These are phyloP conservation scores for Xestia sexstrigata DNA, from an alignment of 2,888 invertebrate genomes.

Conservation along the genomic window DNA sequence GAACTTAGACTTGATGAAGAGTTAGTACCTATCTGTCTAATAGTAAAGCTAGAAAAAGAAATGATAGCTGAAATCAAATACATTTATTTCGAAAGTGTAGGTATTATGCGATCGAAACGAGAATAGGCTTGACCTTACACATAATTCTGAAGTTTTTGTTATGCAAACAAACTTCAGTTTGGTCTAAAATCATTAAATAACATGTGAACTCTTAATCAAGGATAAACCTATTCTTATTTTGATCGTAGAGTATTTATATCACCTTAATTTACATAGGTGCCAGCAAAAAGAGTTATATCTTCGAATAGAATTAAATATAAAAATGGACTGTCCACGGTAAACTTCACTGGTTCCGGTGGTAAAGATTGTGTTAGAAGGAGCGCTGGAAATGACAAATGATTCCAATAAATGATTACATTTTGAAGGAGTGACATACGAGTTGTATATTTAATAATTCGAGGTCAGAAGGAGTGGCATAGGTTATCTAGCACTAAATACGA, in stretches of 20 bases:
- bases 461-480: too few relatives aligned
- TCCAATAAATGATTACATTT: slow-evolving; percentile 16
- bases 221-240: slow-evolving; percentile 8
- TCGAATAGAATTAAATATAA: slow-evolving; percentile 62
- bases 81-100: neutral
- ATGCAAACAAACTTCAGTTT: neutral
- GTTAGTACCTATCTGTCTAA: neutral
- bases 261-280: slow-evolving; percentile 51
- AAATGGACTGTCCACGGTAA: slow-evolving; percentile 63
- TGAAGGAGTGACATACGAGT: neutral
- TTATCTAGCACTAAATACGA: neutral
- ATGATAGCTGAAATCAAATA: neutral
- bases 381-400: slow-evolving; percentile 43
- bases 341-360: slow-evolving; percentile 43
- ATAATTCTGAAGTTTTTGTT: neutral
- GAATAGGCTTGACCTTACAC: slow-evolving; percentile 5
- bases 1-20: neutral
- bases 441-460: neutral
- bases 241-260: slow-evolving; percentile 8
- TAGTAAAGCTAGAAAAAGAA: neutral
- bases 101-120: slow-evolving; percentile 6
- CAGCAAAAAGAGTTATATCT: slow-evolving; percentile 62
- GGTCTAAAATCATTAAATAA: neutral
- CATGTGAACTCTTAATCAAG: neutral
- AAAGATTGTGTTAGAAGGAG: slow-evolving; percentile 3